These are phyloP conservation scores for Prosapia bicincta DNA, from an alignment of 2,888 invertebrate species.

Conservation along the genomic window DNA sequence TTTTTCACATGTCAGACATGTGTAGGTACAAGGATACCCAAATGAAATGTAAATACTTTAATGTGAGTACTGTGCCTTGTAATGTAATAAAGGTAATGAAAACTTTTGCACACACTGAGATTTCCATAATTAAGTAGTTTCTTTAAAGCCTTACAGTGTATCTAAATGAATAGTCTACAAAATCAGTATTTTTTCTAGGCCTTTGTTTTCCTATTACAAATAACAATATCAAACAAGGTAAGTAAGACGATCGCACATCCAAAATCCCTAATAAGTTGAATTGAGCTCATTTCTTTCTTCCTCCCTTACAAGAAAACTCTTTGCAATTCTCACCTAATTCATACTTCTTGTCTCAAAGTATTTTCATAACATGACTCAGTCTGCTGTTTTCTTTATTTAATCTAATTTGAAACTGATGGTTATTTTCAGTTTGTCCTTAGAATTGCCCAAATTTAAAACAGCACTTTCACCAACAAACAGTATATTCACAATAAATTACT, in stretches of 20 bases:
- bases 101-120: background rate
- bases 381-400: background rate
- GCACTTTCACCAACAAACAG: background rate
- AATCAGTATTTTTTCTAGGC: background rate
- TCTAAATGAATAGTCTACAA: background rate
- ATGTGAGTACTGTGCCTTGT: background rate
- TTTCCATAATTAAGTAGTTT: background rate
- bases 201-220: background rate
- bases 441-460: too few relatives aligned
- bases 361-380: background rate
- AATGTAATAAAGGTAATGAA: background rate
- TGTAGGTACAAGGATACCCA: conserved; percentile 6
- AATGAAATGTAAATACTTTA: conserved; percentile 11
- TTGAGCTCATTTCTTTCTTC: too few relatives aligned
- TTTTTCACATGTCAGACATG: conserved; percentile 10
- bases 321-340: background rate
- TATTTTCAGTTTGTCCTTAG: background rate
- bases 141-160: background rate
- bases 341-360: background rate
- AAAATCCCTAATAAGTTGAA: background rate
- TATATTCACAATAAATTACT: background rate
- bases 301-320: background rate
- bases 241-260: background rate
- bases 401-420: background rate
- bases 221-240: background rate